Conservation (phyloP, 2,113 vertebrate genomes). For the Amblyopsis rosae region DNA sequence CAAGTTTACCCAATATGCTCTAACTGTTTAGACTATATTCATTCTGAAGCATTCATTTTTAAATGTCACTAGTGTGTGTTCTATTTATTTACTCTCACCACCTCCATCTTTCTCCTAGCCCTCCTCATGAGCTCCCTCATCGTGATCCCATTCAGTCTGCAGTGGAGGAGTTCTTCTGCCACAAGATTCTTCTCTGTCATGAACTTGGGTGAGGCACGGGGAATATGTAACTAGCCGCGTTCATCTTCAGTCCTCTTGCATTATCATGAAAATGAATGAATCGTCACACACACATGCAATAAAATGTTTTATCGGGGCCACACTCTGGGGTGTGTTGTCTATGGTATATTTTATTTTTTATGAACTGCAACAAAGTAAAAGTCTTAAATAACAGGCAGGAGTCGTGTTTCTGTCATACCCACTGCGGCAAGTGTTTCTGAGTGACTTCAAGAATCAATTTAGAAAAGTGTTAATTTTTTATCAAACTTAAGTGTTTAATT, state of each 20-base stretch:
- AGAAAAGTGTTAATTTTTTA: too few species aligned
- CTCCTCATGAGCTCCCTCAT: slow-evolving; percentile 83
- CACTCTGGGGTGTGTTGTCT: too few species aligned
- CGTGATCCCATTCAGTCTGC: slow-evolving; percentile 85
- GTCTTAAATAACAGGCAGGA: too few species aligned
- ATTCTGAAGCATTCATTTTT: neutral
- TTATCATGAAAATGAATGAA: neutral
- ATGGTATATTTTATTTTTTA: too few species aligned
- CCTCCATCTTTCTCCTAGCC: slow-evolving; percentile 62
- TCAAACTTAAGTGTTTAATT: too few species aligned
- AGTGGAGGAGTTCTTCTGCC: slow-evolving; percentile 84
- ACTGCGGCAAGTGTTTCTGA: too few species aligned
- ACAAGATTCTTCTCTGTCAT: slow-evolving; percentile 81
- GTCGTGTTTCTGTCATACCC: too few species aligned
- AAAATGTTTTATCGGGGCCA: too few species aligned
- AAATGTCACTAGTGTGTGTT: neutral
- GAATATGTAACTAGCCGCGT: too few species aligned
- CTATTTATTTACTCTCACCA: neutral
- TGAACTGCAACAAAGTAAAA: too few species aligned
- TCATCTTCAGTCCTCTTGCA: neutral
- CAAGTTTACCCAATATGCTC: neutral
- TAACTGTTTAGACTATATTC: neutral
- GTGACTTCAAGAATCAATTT: too few species aligned
- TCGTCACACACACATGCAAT: too few species aligned
- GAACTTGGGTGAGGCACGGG: slow-evolving; percentile 76